Conservation (phyloP, 2,888 invertebrate species). For the Habrosyne pyritoides region DNA sequence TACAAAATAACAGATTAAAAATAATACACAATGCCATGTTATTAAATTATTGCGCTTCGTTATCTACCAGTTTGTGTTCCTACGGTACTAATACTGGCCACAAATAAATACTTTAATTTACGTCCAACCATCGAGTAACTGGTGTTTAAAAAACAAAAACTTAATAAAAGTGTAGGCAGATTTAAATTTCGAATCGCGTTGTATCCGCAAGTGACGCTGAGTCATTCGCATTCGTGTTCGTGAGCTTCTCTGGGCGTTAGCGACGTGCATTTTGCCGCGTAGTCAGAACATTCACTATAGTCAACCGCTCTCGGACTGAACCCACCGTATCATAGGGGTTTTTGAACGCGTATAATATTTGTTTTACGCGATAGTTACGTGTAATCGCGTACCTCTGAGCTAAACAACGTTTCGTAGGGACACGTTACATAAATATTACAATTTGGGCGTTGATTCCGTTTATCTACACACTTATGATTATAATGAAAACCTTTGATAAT, state of each 20-base stretch:
- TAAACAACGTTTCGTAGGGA: background rate
- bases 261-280: conserved; percentile 3
- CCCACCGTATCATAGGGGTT: background rate
- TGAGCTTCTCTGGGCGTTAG: background rate
- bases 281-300: background rate
- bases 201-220: background rate
- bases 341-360: conserved; percentile 5
- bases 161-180: conserved; percentile 1
- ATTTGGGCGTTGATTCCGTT: background rate
- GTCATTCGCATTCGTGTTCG: background rate
- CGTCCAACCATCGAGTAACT: background rate
- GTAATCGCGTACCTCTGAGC: conserved; percentile 1
- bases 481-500: background rate
- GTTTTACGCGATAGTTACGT: conserved; percentile 4
- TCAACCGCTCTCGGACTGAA: background rate
- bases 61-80: background rate
- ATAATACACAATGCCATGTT: background rate
- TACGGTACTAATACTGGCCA: background rate
- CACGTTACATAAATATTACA: background rate
- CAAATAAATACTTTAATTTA: background rate
- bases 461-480: background rate
- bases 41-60: background rate
- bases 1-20: background rate
- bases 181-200: conserved; percentile 3
- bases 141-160: background rate